Evolutionary conservation across 1,140 invertebrate genomes (phyloP).

Genomic region (Drosophila arizonae): DNA sequence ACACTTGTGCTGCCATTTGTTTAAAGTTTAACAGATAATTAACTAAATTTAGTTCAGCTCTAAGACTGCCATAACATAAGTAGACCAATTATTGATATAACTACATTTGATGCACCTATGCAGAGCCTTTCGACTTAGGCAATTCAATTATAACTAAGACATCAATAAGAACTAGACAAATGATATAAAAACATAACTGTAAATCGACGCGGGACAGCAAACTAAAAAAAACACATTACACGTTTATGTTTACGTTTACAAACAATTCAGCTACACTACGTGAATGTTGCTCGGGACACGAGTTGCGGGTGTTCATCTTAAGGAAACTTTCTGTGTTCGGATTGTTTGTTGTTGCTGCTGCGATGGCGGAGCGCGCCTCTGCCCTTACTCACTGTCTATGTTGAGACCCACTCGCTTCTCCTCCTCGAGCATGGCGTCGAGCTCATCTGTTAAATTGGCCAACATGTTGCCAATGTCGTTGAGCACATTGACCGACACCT

Average conservation of each 20-base stretch:
- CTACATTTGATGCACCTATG: neutral
- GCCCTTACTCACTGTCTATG: slow-evolving; percentile 83
- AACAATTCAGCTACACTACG: slow-evolving; percentile 76
- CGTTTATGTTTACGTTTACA: neutral
- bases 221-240: neutral
- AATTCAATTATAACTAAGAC: slow-evolving; percentile 12
- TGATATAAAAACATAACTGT: slow-evolving; percentile 42
- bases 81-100: slow-evolving; percentile 1
- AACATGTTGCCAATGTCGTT: slow-evolving; percentile 99
- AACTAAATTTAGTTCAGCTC: neutral
- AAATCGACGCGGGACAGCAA: slow-evolving; percentile 44
- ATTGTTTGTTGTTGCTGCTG: slow-evolving; percentile 36
- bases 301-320: slow-evolving; percentile 23
- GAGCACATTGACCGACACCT: slow-evolving; percentile 93
- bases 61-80: neutral
- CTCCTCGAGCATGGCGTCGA: slow-evolving; percentile 97
- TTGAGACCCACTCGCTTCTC: slow-evolving; percentile 92
- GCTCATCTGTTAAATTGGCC: slow-evolving; percentile 95
- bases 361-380: slow-evolving; percentile 1
- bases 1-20: neutral
- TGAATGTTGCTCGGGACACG: slow-evolving; percentile 15
- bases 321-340: slow-evolving; percentile 60
- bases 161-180: slow-evolving; percentile 1
- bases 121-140: slow-evolving; percentile 1
- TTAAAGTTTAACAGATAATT: neutral